Base-by-base conservation (phyloP, 2,113 vertebrate genomes). In the Camelus dromedarius region DNA sequence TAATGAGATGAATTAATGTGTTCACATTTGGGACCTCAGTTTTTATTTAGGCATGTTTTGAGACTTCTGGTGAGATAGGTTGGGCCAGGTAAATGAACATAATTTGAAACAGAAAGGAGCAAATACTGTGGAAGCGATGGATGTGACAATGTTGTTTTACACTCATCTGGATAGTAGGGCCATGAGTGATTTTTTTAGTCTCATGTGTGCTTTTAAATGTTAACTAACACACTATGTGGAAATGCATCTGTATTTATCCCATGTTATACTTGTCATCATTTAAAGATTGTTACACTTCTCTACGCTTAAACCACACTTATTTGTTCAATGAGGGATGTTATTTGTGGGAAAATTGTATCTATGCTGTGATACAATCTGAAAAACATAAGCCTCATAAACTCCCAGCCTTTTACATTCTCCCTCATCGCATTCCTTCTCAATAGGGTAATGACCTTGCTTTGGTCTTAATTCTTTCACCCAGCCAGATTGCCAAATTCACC, bases 31-130 rank as follows among this genome's bases (percentile, higher is more conserved):
- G 30, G 87, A n/a, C 38, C 58, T 72, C 48, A 54, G 4, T 60
- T 92, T 91, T 89, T 56, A 62, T n/a, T 92, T 94, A 79, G 93
- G 6, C n/a, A 73, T 83, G 69, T 73, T 90, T 62, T 81, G n/a
- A 85, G 94, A 94, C 11, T 88, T 92, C 38, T 42, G 16, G 5
- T 80, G 46, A 93, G 42, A 66, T 35, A 66, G 67, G 20, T 50
- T 83, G n/a, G 30, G 60, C 28, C 93, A 80, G 18, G 42, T 48
- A 93, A 95, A 95, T 82, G 70, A 64, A 26, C 24, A 35, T 52
- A 90, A 67, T 84, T 52, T 66, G 70, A 80, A 76, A 58, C 8
- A 58, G 26, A 94, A 89, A 91, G 73, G 46, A 73, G 26, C 58
- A 79, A 91, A 42, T 54, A 35, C 48, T 42, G 14, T 77, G 73